Conservation (phyloP, 2,888 invertebrate genomes). For the Xylophagus ater region DNA sequence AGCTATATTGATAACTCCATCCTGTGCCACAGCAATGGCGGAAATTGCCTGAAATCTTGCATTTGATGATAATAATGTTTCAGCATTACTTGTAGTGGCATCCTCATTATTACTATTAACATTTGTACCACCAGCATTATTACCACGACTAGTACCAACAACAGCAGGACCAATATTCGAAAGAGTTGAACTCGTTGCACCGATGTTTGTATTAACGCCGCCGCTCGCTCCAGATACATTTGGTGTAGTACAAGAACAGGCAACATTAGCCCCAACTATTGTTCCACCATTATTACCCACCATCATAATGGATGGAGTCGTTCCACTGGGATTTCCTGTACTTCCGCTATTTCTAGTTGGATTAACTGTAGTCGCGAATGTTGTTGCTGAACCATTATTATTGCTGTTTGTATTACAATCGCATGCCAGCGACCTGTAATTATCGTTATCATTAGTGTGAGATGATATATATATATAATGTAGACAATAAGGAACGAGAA, state of each 20-base stretch:
- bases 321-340: slow-evolving; percentile 24
- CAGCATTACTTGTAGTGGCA: slow-evolving; percentile 60
- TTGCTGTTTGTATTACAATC: slow-evolving; percentile 34
- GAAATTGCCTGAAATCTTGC: slow-evolving; percentile 81
- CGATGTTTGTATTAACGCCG: slow-evolving; percentile 15
- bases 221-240: slow-evolving; percentile 25
- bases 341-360: slow-evolving; percentile 25
- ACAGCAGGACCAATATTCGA: not conserved
- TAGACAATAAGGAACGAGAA: no score
- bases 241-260: slow-evolving; percentile 29
- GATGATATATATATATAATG: no score
- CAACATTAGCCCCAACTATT: slow-evolving; percentile 24
- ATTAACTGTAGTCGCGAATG: slow-evolving; percentile 25
- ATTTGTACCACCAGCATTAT: slow-evolving; percentile 24
- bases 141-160: slow-evolving; percentile 25
- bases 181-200: slow-evolving; percentile 23
- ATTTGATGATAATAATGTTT: slow-evolving; percentile 78
- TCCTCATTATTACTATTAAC: slow-evolving; percentile 17
- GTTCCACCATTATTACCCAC: slow-evolving; percentile 29
- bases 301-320: slow-evolving; percentile 22
- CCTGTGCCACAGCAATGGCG: slow-evolving; percentile 86
- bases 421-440: slow-evolving; percentile 36
- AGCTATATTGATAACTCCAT: slow-evolving; percentile 90
- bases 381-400: slow-evolving; percentile 26
- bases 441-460: slow-evolving; percentile 22